Percentiles rank a stretch among this genome's conserved stretches.
These are phyloP conservation scores for Trissolcus basalis DNA, from an alignment of 1,140 invertebrate species.

Conservation along the genomic window DNA sequence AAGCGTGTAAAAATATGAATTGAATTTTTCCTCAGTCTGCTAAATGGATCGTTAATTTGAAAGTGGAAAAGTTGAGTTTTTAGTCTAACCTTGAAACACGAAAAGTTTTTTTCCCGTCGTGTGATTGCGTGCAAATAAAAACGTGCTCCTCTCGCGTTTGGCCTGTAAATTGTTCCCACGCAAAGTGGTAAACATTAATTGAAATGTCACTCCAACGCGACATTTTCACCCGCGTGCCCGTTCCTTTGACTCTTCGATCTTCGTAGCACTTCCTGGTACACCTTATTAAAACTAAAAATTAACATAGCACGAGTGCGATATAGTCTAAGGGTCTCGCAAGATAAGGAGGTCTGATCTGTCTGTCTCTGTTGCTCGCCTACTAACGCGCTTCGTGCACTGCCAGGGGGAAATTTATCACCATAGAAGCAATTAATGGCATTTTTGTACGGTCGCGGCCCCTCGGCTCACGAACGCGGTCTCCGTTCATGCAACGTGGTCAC, in stretches of 20 bases:
- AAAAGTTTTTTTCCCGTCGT: conserved; percentile 19
- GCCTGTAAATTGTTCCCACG: conserved; percentile 65
- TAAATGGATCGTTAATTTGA: too few relatives aligned
- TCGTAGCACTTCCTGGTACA: conserved; percentile 69
- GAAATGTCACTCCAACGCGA: conserved; percentile 71
- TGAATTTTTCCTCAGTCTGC: too few relatives aligned
- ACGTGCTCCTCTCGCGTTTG: conserved; percentile 5
- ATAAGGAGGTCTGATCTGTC: conserved; percentile 12
- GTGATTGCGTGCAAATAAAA: conserved; percentile 4
- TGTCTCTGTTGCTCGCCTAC: conserved; percentile 18
- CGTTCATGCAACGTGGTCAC: conserved; percentile 68
- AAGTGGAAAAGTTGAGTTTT: too few relatives aligned
- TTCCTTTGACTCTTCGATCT: conserved; percentile 46
- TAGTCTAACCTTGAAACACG: too few relatives aligned
- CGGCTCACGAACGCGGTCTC: conserved; percentile 68
- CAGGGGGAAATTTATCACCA: conserved; percentile 74
- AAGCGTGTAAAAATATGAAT: too few relatives aligned
- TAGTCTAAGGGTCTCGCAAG: conserved; percentile 56
- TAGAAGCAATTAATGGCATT: conserved; percentile 75
- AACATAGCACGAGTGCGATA: conserved; percentile 70
- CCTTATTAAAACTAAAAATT: conserved; percentile 74
- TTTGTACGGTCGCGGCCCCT: conserved; percentile 65
- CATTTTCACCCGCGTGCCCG: conserved; percentile 67
- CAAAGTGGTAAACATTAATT: conserved; percentile 70
- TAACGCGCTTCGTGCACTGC: conserved; percentile 67